These are phyloP conservation scores for Arion vulgaris DNA, from an alignment of 1,140 invertebrate species.

Conservation along the genomic window DNA sequence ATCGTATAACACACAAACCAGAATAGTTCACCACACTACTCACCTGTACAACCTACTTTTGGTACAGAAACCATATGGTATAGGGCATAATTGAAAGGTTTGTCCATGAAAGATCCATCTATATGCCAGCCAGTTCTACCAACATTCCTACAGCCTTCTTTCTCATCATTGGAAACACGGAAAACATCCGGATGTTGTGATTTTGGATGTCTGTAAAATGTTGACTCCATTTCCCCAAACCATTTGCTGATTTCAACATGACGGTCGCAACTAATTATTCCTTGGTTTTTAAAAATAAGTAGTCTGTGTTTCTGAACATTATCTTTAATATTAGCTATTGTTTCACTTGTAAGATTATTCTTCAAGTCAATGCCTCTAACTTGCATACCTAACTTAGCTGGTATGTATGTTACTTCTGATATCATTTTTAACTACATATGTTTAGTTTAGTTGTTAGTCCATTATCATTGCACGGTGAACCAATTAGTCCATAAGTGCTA, in stretches of 20 bases:
- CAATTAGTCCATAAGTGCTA: too few species aligned
- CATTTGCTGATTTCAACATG: conserved; percentile 75
- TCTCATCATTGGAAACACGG: conserved; percentile 73
- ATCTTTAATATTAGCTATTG: conserved; percentile 70
- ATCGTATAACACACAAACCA: too few species aligned
- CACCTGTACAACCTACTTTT: conserved; percentile 70
- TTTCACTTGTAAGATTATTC: conserved; percentile 62
- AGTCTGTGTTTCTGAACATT: conserved; percentile 72
- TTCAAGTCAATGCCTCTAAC: conserved; percentile 71
- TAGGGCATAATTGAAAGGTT: conserved; percentile 73
- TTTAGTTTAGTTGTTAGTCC: too few species aligned
- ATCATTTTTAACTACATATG: not conserved
- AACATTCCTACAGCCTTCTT: conserved; percentile 74
- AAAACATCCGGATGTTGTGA: conserved; percentile 75
- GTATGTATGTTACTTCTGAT: not conserved
- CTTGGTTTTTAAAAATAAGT: conserved; percentile 74
- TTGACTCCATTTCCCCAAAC: conserved; percentile 75
- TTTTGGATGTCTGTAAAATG: conserved; percentile 74
- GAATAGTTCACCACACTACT: too few species aligned
- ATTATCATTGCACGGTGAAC: too few species aligned
- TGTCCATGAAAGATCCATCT: conserved; percentile 74
- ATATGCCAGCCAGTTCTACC: conserved; percentile 76
- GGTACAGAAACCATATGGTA: conserved; percentile 73
- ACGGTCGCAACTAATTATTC: conserved; percentile 69
- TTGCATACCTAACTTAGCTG: conserved; percentile 59